Evolutionary conservation across 2,113 vertebrate genomes (phyloP).

Genomic region (Scomber scombrus): DNA sequence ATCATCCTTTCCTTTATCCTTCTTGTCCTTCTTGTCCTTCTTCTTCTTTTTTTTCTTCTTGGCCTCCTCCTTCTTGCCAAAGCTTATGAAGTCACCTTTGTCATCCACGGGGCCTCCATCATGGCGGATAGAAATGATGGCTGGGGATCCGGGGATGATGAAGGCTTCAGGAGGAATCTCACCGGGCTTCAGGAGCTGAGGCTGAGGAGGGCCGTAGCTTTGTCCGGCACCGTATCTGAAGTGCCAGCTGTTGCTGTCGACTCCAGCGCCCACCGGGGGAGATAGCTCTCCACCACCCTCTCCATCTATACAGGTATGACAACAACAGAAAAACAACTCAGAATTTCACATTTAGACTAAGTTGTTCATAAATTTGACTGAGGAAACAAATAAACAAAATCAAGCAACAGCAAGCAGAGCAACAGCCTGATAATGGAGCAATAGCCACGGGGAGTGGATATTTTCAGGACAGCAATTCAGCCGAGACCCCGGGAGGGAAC

Average conservation of each 20-base stretch:
- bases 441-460: slow-evolving; percentile 39
- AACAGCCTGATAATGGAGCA: slow-evolving; percentile 25
- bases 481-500: slow-evolving; percentile 46
- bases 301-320: slow-evolving; percentile 88
- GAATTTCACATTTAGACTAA: slow-evolving; percentile 13
- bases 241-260: slow-evolving; percentile 99
- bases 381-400: slow-evolving; percentile 34
- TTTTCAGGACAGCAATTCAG: slow-evolving; percentile 57
- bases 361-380: slow-evolving; percentile 33
- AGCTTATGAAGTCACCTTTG: slow-evolving; percentile 99
- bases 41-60: slow-evolving; percentile 94
- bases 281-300: slow-evolving; percentile 96
- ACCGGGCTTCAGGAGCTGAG: slow-evolving; percentile 92
- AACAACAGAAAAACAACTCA: not conserved
- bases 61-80: slow-evolving; percentile 99
- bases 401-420: slow-evolving; percentile 9
- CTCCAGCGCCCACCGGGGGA: slow-evolving; percentile 96
- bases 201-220: slow-evolving; percentile 87
- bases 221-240: slow-evolving; percentile 94
- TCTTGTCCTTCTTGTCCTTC: slow-evolving; percentile 96
- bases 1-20: slow-evolving; percentile 93
- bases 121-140: slow-evolving; percentile 99
- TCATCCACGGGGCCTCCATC: slow-evolving; percentile 92
- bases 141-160: slow-evolving; percentile 99
- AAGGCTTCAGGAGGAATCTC: slow-evolving; percentile 99